phyloP scores from a whole-genome alignment of 1,140 invertebrate genomes.

The Tetraneura akinire region DNA sequence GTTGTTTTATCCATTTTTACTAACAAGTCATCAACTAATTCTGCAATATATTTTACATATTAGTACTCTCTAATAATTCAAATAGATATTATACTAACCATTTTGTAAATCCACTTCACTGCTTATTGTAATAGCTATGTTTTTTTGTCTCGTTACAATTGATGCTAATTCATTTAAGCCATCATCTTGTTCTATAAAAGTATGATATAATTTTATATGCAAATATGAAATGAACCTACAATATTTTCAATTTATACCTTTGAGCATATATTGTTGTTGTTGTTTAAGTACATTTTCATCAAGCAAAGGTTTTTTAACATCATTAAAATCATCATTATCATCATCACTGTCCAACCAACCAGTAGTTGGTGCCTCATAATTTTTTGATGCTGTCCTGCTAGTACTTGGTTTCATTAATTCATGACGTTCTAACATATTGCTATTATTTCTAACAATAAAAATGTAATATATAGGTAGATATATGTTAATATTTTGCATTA shows the following conservation, averaged over 20 bases:
- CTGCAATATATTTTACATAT: slow-evolving; percentile 61
- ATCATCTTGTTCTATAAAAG: slow-evolving; percentile 70
- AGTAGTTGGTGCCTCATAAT: not conserved
- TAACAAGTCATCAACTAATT: slow-evolving; percentile 77
- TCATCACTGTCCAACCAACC: slow-evolving; percentile 42
- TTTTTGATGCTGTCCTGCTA: not conserved
- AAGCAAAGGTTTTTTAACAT: slow-evolving; percentile 31
- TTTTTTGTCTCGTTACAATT: slow-evolving; percentile 76
- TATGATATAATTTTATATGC: not conserved
- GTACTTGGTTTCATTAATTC: slow-evolving; percentile 39
- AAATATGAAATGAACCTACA: not conserved
- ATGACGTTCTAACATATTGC: slow-evolving; percentile 15
- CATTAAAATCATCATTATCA: slow-evolving; percentile 34
- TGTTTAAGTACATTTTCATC: slow-evolving; percentile 26
- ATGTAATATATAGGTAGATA: too few relatives aligned
- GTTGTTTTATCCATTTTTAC: slow-evolving; percentile 74
- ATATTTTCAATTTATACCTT: slow-evolving; percentile 11
- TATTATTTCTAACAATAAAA: slow-evolving; percentile 12
- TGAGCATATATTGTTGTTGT: slow-evolving; percentile 18
- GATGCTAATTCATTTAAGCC: slow-evolving; percentile 75
- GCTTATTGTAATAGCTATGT: slow-evolving; percentile 73
- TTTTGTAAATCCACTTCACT: slow-evolving; percentile 79
- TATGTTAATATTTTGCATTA: too few relatives aligned
- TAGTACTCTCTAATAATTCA: not conserved
- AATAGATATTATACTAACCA: slow-evolving; percentile 61